Evolutionary conservation across 2,888 invertebrate genomes (phyloP), one percentile per base, ranked within the genome.

Genomic region (Drosophila planitibia): DNA sequence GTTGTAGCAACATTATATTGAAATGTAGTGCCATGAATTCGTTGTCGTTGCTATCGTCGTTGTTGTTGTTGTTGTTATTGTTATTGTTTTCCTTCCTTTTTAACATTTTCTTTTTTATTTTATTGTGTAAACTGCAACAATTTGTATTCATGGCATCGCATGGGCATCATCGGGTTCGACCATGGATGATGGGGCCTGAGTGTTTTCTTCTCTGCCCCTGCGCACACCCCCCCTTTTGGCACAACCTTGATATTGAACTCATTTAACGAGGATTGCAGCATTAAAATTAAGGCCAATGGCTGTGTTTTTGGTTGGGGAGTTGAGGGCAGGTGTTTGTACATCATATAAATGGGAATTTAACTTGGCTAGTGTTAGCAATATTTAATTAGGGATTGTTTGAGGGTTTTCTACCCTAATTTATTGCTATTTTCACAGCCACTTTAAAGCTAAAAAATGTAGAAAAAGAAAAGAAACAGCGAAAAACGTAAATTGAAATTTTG

Each of bases 201-300:
- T 63, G 64, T 58, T 69, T 60, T 39, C 14, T 52, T 37, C 39
- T 33, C 12, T 47, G 28, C 49, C 22, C 39, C 54, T 4, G 30
- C 37, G 5, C 55, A 33, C 53, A 12, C 32, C 22, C 63, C 41
- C 47, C 32, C 25, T 25, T n/a, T 49, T 53, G 37, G 51, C 19
- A 47, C 63, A 85, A 77, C 90, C 88, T 88, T 88, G 88, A 89
- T 84, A 85, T 90, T 88, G 88, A 90, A 88, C 85, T 89, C 67
- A 74, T 88, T 79, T 65, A 54, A 59, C 76, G 71, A 70, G 74
- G 61, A 82, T 79, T 83, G 70, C 76, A 72, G 68, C 82, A 75
- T 72, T 82, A 41, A 75, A 82, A 71, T 82, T 54, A 80, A 68
- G 85, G 85, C 71, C 73, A 83, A 73, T 74, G 87, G 53, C 81